Base-by-base conservation (phyloP, 1,140 invertebrate genomes). In the Drosophila chauvacae region DNA sequence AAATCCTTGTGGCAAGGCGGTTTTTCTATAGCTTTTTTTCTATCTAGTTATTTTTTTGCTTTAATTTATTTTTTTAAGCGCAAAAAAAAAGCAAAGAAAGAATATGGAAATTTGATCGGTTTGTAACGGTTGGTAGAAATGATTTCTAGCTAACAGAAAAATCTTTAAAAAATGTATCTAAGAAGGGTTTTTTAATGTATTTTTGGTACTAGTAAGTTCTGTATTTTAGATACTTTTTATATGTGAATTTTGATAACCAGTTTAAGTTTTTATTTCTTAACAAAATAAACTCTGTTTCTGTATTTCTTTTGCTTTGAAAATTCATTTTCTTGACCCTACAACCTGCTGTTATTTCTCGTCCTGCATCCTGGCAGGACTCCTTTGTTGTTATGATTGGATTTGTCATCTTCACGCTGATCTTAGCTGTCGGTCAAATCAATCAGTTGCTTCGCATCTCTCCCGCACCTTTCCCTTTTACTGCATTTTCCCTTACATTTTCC, bases 361-460 rank as follows among this genome's bases (percentile, higher is more conserved):
- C 35, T 37, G 35, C 11, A 14, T 13, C 35, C 35, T 37, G 35
- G 11, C 45, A 44, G 70, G 68, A 72, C 37, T 60, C 45, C n/a
- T 57, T 75, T 76, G 71, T 74, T 77, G 64, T 70, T 78, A 35
- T 78, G 76, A 71, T 78, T 77, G 76, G 76, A 71, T 78, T 78
- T 78, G 76, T 78, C 66, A 78, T 78, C 66, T 78, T 78, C 57
- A 78, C 75, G 75, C 76, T 20, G 47, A 28, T 71, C 47, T 23
- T n/a, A 7, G 53, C 7, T 51, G 62, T 76, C 56, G 74, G 74
- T 10, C 62, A 76, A 77, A 77, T 77, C 74, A 77, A 77, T 77
- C 74, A 77, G 72, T 53, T 37, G 5, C 37, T 16, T 39, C 6
- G 37, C 16, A 9, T 41, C 39, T 57, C 55, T 37, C 35, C 10